A percentile compares a stretch with the other conserved stretches of the same genome.
Evolutionary conservation across 2,113 vertebrate species (phyloP).

Genomic region (Oryzias woworae): DNA sequence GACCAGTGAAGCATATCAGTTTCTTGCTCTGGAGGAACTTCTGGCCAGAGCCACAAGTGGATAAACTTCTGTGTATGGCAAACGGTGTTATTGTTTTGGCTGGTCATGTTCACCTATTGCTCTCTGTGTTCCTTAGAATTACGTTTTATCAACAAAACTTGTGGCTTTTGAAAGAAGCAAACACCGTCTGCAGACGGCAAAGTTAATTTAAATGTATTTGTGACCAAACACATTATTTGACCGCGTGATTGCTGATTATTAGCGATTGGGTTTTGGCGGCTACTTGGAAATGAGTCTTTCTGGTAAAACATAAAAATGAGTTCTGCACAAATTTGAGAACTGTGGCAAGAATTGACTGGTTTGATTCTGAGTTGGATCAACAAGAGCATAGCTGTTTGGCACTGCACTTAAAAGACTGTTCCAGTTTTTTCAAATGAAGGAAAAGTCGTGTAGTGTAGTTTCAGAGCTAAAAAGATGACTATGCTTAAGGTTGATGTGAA

Average conservation of each 20-base stretch:
- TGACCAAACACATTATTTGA: neutral
- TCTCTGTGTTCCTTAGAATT: too few relatives aligned
- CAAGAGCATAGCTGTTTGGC: slow-evolving; percentile 33
- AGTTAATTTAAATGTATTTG: neutral
- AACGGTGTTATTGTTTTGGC: slow-evolving; percentile 9
- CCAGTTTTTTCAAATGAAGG: neutral
- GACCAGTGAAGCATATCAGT: slow-evolving; percentile 27
- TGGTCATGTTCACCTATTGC: slow-evolving; percentile 26
- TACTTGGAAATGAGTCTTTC: slow-evolving; percentile 1
- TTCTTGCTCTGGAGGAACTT: slow-evolving; percentile 27
- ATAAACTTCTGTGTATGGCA: slow-evolving; percentile 11
- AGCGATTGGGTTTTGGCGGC: neutral
- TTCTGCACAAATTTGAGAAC: slow-evolving; percentile 27
- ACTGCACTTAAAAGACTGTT: neutral
- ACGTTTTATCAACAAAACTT: too few relatives aligned
- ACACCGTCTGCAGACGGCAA: neutral
- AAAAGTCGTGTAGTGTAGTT: neutral
- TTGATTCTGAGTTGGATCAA: slow-evolving; percentile 42
- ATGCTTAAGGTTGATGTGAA: too few relatives aligned
- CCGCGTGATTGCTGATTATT: too few relatives aligned
- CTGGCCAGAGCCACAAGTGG: slow-evolving; percentile 24
- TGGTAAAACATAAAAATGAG: slow-evolving; percentile 22
- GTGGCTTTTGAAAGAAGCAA: neutral
- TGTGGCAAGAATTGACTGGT: slow-evolving; percentile 32
- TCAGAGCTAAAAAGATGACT: neutral